phyloP scores from a whole-genome alignment of 2,888 invertebrate genomes.

The Apeira syringaria region DNA sequence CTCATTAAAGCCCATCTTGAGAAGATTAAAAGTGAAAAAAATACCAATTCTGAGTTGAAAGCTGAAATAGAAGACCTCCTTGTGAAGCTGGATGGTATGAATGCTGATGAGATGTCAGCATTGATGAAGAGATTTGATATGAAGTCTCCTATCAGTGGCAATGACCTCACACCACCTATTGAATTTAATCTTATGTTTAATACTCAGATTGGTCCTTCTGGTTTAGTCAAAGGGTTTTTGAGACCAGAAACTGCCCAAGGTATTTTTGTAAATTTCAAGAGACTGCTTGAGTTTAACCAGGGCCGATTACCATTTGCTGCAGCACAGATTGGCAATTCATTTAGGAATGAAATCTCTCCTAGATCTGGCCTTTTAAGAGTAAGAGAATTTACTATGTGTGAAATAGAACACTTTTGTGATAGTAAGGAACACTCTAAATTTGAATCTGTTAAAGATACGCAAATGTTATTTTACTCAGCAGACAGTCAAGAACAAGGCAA shows the following conservation, averaged over 20 bases:
- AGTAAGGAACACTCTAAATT: slow-evolving; percentile 98
- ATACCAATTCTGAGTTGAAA: slow-evolving; percentile 87
- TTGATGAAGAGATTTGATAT: slow-evolving; percentile 95
- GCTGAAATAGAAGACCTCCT: slow-evolving; percentile 91
- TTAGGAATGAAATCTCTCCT: slow-evolving; percentile 99
- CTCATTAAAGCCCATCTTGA: slow-evolving; percentile 97
- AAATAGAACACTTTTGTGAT: slow-evolving; percentile 99
- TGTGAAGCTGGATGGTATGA: slow-evolving; percentile 95
- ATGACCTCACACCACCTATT: slow-evolving; percentile 97
- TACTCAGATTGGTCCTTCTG: slow-evolving; percentile 98
- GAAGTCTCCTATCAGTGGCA: slow-evolving; percentile 97
- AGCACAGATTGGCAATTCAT: slow-evolving; percentile 99
- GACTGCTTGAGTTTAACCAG: slow-evolving; percentile 98
- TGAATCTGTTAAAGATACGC: slow-evolving; percentile 87
- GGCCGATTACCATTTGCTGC: slow-evolving; percentile 98
- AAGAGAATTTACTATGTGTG: slow-evolving; percentile 99
- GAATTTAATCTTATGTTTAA: slow-evolving; percentile 99
- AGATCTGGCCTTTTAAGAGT: slow-evolving; percentile 97
- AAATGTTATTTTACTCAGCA: slow-evolving; percentile 95
- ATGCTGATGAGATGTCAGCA: slow-evolving; percentile 93
- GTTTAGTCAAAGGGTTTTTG: slow-evolving; percentile 96
- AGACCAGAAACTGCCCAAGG: slow-evolving; percentile 99
- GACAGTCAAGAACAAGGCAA: slow-evolving; percentile 99
- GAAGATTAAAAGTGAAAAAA: slow-evolving; percentile 93
- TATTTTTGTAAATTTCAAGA: slow-evolving; percentile 99